Evolutionary conservation across 2,888 invertebrate genomes (phyloP), one percentile per base, ranked within the genome.

Genomic region (Tyria jacobaeae): DNA sequence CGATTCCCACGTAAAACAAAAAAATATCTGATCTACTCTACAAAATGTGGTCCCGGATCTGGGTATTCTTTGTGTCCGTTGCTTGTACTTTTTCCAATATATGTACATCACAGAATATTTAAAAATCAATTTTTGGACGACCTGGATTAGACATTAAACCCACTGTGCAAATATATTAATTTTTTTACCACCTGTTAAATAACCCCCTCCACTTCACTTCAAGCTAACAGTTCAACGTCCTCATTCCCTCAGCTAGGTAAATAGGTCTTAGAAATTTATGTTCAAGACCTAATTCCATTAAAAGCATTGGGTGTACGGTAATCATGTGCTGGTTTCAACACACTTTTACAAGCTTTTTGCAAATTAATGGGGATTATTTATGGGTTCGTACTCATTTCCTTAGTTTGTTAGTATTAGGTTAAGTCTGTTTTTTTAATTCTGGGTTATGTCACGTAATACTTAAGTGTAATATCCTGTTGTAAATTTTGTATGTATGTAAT

Each of bases 221-320:
- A 44, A 0, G 6, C 21, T 15, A 25, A 10, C 9, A 34, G 31
- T 41, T 44, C 44, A 17, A 41, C 14, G 44, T 1, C 21, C 31
- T 44, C 57, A 65, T 74, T 63, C 52, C 15, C 24, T 2, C 3
- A 14, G 58, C 60, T 61, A 73, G 64, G 64, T 73, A 75, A 47
- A 64, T 75, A 71, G 75, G 73, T 69, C 71, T 66, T 17, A 10
- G 12, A 57, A 62, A 75, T 75, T 73, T 71, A 75, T 71, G 7
- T 57, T 21, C 21, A 65, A 44, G 41, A 64, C 63, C 64, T 75
- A 73, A 68, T 75, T 68, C 61, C 34, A 37, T 60, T 24, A 56
- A 60, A 12, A 56, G 63, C 51, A 44, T 24, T 58, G 62, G 57
- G 67, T 75, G 64, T 60, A 37, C 41, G 54, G 57, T 48, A 52